phyloP scores from a whole-genome alignment of 2,113 vertebrate genomes.

The Upupa epops region DNA sequence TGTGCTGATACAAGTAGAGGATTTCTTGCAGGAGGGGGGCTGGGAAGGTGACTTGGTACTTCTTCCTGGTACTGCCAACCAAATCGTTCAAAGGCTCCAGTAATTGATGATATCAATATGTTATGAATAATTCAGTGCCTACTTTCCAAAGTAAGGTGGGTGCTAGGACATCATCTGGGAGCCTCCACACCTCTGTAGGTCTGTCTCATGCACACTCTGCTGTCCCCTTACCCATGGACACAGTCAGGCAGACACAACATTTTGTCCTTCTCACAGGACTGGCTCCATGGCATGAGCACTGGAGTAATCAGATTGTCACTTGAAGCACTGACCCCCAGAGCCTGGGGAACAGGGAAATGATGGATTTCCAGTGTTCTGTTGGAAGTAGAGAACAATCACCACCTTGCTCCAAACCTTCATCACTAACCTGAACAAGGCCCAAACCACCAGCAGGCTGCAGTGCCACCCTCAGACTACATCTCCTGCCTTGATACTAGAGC shows the following conservation, averaged over 20 bases:
- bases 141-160: background rate
- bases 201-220: background rate
- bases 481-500: background rate
- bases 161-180: background rate
- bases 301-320: background rate
- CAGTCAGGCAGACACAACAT: background rate
- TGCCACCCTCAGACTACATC: background rate
- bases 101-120: background rate
- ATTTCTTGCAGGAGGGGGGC: background rate
- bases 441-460: background rate
- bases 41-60: background rate
- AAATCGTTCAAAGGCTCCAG: background rate
- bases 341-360: background rate
- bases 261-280: background rate
- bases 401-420: background rate
- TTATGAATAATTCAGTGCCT: background rate
- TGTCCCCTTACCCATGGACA: background rate
- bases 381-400: background rate
- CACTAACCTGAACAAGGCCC: background rate
- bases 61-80: background rate
- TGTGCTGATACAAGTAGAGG: background rate
- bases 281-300: rapidly evolving
- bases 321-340: background rate
- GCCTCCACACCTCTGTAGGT: background rate
- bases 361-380: background rate